Base-by-base conservation (phyloP, 1,140 invertebrate species). In the Drosophila arawakana region DNA sequence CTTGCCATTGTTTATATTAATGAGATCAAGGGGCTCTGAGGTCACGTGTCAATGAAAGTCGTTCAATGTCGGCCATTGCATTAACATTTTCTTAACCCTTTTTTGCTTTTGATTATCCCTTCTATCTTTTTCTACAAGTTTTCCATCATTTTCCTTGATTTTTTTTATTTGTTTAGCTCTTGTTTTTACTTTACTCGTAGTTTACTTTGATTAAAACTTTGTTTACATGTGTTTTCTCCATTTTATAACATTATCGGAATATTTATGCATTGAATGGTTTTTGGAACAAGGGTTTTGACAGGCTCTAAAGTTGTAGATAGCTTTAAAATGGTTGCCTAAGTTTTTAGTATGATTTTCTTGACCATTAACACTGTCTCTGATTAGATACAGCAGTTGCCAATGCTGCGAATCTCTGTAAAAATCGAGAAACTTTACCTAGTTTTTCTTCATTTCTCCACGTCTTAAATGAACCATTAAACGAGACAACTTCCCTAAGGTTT, bases 1-100 rank as follows among this genome's bases (percentile, higher is more conserved):
- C 2, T 30, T 30, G 21, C 21, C 54, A 55, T 66, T 61, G 50
- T 61, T 65, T 65, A 58, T 71, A 71, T 71, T 76, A 72, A 76
- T 75, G 54, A 70, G 46, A 65, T 72, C 43, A 72, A 47, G 61
- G 58, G 35, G 47, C n/a, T 13, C 4, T 7, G 50, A 30, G 54
- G 47, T 61, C 41, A 63, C 39, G 60, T 65, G 57, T 54, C 68
- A 35, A 49, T 71, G 60, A 44, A 15, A 41, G 39, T 41, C 39
- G 39, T 11, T 41, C 3, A 41, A 2, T 11, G 37, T 25, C 18
- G 37, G 13, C 11, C 41, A 13, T 11, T 54, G 52, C 52, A 55
- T 55, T 55, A 50, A 34, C 37, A 50, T 59, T 39, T 15, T 46
- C 52, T 71, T 75, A 71, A 71, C 63, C 41, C 4, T 30, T 50